Conservation (phyloP, 2,888 invertebrate genomes). For the Dynastes hyllus region DNA sequence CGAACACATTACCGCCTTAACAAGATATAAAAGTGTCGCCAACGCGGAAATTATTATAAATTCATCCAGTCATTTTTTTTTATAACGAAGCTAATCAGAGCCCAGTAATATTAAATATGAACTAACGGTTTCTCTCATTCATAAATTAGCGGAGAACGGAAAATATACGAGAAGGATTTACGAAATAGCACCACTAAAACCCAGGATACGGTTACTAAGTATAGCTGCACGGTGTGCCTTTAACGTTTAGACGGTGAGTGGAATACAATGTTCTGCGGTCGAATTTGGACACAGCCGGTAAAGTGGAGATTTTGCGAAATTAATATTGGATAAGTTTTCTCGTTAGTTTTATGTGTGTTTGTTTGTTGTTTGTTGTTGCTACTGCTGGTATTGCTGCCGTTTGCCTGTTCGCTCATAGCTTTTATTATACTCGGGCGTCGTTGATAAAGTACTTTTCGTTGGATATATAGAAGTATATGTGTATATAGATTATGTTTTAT, state of each 20-base stretch:
- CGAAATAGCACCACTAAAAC: background rate
- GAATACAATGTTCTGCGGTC: constrained; percentile 5
- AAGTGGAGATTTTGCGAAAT: constrained; percentile 60
- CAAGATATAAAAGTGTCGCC: no score
- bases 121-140: constrained; percentile 4
- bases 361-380: constrained; percentile 56
- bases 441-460: constrained; percentile 11
- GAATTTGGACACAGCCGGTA: constrained; percentile 23
- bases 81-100: background rate
- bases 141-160: constrained; percentile 17
- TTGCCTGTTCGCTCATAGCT: constrained; percentile 52
- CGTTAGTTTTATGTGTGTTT: constrained; percentile 65
- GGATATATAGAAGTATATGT: background rate
- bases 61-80: no score
- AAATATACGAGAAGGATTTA: constrained; percentile 10
- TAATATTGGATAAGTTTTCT: constrained; percentile 66
- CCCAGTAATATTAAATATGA: background rate
- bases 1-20: no score
- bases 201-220: background rate
- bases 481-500: background rate
- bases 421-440: constrained; percentile 8
- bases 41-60: no score
- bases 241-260: background rate
- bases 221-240: background rate
- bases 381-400: constrained; percentile 57